Conservation (phyloP, 2,888 invertebrate genomes). For the Coenonympha glycerion region DNA sequence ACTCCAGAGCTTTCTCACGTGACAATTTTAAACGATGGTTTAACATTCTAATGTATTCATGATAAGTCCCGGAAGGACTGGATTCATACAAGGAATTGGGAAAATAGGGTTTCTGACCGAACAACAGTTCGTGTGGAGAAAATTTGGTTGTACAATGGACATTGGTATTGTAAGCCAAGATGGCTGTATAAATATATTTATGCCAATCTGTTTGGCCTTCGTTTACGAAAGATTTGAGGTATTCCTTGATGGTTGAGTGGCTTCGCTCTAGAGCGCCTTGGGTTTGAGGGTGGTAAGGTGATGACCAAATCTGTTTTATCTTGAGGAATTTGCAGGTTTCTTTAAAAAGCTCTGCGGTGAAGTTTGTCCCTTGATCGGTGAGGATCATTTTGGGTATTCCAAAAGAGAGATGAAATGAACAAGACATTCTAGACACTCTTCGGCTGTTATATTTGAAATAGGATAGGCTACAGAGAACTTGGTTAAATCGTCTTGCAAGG, state of each 20-base stretch:
- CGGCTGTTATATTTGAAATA: slow-evolving; percentile 17
- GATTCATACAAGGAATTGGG: slow-evolving; percentile 9
- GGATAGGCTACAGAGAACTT: slow-evolving; percentile 20
- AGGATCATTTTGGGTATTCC: slow-evolving; percentile 29
- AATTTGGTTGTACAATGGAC: slow-evolving; percentile 15
- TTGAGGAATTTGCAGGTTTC: slow-evolving; percentile 13
- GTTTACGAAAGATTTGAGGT: slow-evolving; percentile 26
- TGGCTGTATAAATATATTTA: slow-evolving; percentile 16
- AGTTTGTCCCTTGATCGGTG: slow-evolving; percentile 28
- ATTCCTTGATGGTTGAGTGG: slow-evolving; percentile 17
- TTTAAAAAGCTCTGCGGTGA: slow-evolving; percentile 14
- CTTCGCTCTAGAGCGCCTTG: slow-evolving; percentile 17
- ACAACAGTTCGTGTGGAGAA: slow-evolving; percentile 14
- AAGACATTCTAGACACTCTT: slow-evolving; percentile 3
- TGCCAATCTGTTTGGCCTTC: slow-evolving; percentile 28
- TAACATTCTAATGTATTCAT: slow-evolving; percentile 9
- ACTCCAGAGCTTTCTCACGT: slow-evolving; percentile 6
- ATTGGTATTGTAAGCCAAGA: slow-evolving; percentile 17
- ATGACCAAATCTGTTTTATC: slow-evolving; percentile 16
- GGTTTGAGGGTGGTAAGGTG: slow-evolving; percentile 20
- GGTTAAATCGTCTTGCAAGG: slow-evolving; percentile 18
- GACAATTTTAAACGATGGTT: slow-evolving; percentile 5
- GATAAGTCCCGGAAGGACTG: slow-evolving; percentile 1
- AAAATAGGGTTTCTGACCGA: slow-evolving; percentile 17
- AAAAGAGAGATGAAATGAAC: slow-evolving; percentile 27